Evolutionary conservation across 2,113 vertebrate species (phyloP), one percentile per base, ranked within the genome.

Genomic region (Sinocyclocheilus anshuiensis): DNA sequence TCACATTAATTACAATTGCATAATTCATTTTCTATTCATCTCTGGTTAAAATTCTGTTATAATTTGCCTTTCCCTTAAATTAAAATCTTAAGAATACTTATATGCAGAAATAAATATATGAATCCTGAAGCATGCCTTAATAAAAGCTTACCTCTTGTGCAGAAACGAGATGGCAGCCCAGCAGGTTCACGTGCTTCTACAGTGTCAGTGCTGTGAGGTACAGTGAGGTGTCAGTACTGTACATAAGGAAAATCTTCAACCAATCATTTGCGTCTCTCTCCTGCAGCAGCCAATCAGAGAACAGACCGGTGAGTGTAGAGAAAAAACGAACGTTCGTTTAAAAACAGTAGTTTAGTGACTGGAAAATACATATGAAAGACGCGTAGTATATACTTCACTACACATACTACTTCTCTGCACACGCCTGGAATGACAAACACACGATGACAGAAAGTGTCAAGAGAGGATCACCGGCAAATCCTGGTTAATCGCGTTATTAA

Each of bases 401-500:
- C 36, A 6, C 10, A 10, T 10, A 24, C 20, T n/a, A 77, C 42
- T 48, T 48, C 24, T 26, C 8, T 12, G 22, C n/a, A 81, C 59
- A 65, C 39, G 36, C 26, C 24, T 67, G 36, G 11, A 13, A 26
- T 67, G n/a, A 26, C 61, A 50, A 29, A 50, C 79, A 69, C 16
- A 71, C 61, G 69, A 81, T 15, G 78, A 33, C 63, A 65, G 42
- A 42, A 74, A 45, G 24, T 13, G 29, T 65, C 67, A 24, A 71
- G 59, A 63, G 57, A 63, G 57, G 57, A 55, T 88, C 63, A 78
- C n/a, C 15, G 20, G 39, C 33, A 29, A 75, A 55, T n/a, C 24
- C 69, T 39, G 12, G 22, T 50, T 65, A 87, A 91, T 88, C 87
- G 72, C 84, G 29, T 88, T 88, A 80, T 76, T 81, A 29, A 83